Conservation (phyloP, 2,888 invertebrate species). For the Ectemnius cavifrons region DNA sequence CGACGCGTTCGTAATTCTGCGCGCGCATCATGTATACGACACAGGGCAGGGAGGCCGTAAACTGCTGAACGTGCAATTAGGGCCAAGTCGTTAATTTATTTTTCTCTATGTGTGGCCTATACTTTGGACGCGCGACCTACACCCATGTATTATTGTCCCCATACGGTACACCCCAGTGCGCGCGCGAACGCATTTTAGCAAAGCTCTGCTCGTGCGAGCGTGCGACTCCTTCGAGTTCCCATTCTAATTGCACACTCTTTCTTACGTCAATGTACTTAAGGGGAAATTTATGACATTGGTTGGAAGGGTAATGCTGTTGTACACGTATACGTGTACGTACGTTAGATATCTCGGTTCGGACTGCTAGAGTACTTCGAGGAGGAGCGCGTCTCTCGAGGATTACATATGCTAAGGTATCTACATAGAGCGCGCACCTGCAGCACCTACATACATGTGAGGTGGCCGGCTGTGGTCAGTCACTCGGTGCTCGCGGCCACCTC, state of each 20-base stretch:
- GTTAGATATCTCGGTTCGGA: too few relatives aligned
- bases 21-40: slow-evolving; percentile 53
- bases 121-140: slow-evolving; percentile 17
- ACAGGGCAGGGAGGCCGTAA: slow-evolving; percentile 55
- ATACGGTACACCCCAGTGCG: slow-evolving; percentile 1
- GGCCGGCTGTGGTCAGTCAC: slow-evolving; percentile 56
- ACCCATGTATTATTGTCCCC: neutral
- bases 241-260: slow-evolving; percentile 17
- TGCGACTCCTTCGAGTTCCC: neutral
- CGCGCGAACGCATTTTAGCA: neutral
- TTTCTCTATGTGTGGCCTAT: slow-evolving; percentile 55
- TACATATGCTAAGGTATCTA: slow-evolving; percentile 30
- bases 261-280: slow-evolving; percentile 1
- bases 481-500: slow-evolving; percentile 54
- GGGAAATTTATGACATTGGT: slow-evolving; percentile 11
- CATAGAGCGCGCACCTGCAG: slow-evolving; percentile 36
- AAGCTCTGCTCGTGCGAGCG: neutral
- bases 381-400: slow-evolving; percentile 38
- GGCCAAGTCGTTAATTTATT: slow-evolving; percentile 64
- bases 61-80: slow-evolving; percentile 64
- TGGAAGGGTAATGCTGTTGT: too few relatives aligned
- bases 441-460: slow-evolving; percentile 31
- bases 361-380: slow-evolving; percentile 24
- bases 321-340: too few relatives aligned
- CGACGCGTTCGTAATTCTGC: slow-evolving; percentile 41